Evolutionary conservation across 2,888 invertebrate genomes (phyloP).

Genomic region (Zaprionus obscuricornis): DNA sequence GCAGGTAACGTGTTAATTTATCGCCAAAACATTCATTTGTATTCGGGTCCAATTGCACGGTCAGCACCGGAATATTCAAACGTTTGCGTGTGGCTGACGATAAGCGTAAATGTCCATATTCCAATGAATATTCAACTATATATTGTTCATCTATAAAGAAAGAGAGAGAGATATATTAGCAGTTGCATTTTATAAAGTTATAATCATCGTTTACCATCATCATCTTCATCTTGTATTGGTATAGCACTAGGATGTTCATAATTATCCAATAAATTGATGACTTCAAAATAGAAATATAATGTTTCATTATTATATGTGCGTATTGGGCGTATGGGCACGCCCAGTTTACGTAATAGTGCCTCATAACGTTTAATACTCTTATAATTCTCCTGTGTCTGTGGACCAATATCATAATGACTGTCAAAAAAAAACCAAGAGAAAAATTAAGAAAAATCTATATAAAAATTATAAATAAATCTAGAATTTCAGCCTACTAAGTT

Average conservation of each 20-base stretch:
- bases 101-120: slow-evolving; percentile 97
- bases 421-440: too few relatives aligned
- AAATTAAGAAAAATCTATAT: not conserved
- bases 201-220: slow-evolving; percentile 50
- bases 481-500: slow-evolving; percentile 59
- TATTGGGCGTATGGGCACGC: slow-evolving; percentile 68
- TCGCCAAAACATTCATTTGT: slow-evolving; percentile 97
- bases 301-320: slow-evolving; percentile 73
- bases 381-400: slow-evolving; percentile 76
- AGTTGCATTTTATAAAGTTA: not conserved
- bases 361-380: slow-evolving; percentile 69
- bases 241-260: slow-evolving; percentile 64
- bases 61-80: slow-evolving; percentile 95
- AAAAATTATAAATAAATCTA: not conserved
- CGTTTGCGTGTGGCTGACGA: slow-evolving; percentile 93
- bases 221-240: slow-evolving; percentile 53
- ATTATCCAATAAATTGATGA: slow-evolving; percentile 57
- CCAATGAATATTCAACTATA: slow-evolving; percentile 98
- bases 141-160: slow-evolving; percentile 91
- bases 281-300: slow-evolving; percentile 72
- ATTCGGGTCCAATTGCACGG: slow-evolving; percentile 93
- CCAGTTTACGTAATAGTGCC: slow-evolving; percentile 50
- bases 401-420: slow-evolving; percentile 80
- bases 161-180: slow-evolving; percentile 6
- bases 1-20: slow-evolving; percentile 92